These are phyloP conservation scores for Pseudochirops cupreus DNA, from an alignment of 2,797 vertebrate genomes.

Conservation along the genomic window DNA sequence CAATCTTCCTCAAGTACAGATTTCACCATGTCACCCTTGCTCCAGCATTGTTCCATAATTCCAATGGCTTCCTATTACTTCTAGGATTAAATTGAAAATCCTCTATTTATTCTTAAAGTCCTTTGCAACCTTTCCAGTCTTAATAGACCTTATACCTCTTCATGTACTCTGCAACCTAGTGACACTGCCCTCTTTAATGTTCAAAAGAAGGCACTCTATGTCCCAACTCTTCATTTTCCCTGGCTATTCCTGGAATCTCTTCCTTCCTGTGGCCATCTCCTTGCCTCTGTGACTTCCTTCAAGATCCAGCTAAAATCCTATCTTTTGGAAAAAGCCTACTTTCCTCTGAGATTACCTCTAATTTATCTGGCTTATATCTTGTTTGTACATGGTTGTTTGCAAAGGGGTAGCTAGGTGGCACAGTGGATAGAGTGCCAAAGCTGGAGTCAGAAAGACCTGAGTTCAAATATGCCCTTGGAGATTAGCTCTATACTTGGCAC, in stretches of 20 bases:
- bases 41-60: not conserved
- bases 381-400: not conserved
- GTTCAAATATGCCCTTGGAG: not conserved
- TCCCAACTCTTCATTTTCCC: not conserved
- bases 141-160: not conserved
- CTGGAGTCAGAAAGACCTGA: not conserved
- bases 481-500: not conserved
- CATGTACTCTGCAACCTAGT: too few species aligned
- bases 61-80: not conserved
- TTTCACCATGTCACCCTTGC: not conserved
- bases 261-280: not conserved
- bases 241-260: not conserved
- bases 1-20: conserved; percentile 39
- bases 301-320: not conserved
- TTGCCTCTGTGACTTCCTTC: not conserved
- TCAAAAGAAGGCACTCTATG: not conserved
- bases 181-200: too few species aligned
- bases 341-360: not conserved
- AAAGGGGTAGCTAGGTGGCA: not conserved
- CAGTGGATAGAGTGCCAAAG: not conserved
- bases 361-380: not conserved
- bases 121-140: not conserved
- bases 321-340: not conserved
- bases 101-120: not conserved
- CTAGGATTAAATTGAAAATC: not conserved